Base-by-base conservation (phyloP, 2,797 vertebrate genomes). In the Acipenser transmontanus region DNA sequence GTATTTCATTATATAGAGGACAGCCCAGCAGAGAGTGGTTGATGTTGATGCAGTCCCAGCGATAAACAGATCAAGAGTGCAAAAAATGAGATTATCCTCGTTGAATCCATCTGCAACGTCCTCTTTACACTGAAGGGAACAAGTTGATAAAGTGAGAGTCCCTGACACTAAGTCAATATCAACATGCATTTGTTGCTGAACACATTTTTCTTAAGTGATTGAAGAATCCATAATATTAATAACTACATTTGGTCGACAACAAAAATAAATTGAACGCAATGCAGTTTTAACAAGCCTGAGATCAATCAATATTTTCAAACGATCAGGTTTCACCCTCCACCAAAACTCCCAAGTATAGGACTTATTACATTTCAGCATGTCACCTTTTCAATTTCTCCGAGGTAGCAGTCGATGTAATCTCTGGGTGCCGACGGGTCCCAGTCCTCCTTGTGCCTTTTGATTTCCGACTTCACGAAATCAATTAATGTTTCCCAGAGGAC, bases 31-130 rank as follows among this genome's bases (percentile, higher is more conserved):
- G 34, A 96, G 64, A 0, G 93, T 92, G 0, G 91, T 89, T 0
- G 91, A 83, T 0, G 91, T 92, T 63, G 95, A 94, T 75, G 96
- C 93, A 0, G 90, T 94, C 9, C 95, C 95, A 0, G 93, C 94
- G 0, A 93, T 54, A 59, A 97, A 87, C 52, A 97, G 82, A 72
- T 97, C 94, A 0, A 95, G 63, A 0, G 84, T 73, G 7, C 87
- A 92, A 0, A 78, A 68, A 50, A 81, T 14, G 8, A 97, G 82
- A 67, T 91, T 91, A 7, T 83, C 70, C 1, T 94, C 86, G 1
- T 69, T 47, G 20, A 34, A 34, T 34, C 17, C 17, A 17, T 1
- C 17, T 17, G 17, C 17, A 17, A 17, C 1, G 17, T 17, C 17
- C 17, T 17, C 17, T 17, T 17, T 17, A 17, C 17, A 17, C 17